These are phyloP conservation scores for Meloidogyne chitwoodi DNA, from an alignment of 1,140 invertebrate genomes.

Conservation along the genomic window DNA sequence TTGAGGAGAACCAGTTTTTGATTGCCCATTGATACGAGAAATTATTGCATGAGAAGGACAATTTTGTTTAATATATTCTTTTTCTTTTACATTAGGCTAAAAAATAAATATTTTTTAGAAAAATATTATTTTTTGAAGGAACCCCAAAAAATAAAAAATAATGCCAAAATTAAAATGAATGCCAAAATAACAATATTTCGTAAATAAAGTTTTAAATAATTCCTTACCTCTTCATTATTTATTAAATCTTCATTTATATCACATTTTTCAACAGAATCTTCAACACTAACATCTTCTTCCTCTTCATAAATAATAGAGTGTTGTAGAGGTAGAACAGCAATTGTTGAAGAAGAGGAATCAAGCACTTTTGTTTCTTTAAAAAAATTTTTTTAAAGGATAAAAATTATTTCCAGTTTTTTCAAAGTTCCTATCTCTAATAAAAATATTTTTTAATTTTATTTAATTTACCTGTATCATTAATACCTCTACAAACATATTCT, in stretches of 20 bases:
- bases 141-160: no score
- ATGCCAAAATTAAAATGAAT: no score
- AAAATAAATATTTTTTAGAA: no score
- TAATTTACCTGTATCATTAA: not conserved
- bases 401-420: no score
- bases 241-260: not conserved
- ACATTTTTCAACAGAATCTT: constrained; percentile 11
- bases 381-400: not conserved
- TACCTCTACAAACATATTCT: not conserved
- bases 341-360: not conserved
- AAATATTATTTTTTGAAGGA: no score
- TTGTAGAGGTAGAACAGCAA: not conserved
- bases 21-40: not conserved
- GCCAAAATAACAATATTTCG: no score
- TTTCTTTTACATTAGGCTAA: not conserved
- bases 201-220: no score
- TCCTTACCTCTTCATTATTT: not conserved
- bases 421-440: no score
- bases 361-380: not conserved
- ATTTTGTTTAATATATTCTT: not conserved
- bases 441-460: not conserved
- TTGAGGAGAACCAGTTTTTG: not conserved
- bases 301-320: constrained; percentile 19
- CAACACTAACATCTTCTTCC: constrained; percentile 12
- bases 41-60: not conserved